Evolutionary conservation across 2,888 invertebrate genomes (phyloP).

Genomic region (Adineta ricciae): DNA sequence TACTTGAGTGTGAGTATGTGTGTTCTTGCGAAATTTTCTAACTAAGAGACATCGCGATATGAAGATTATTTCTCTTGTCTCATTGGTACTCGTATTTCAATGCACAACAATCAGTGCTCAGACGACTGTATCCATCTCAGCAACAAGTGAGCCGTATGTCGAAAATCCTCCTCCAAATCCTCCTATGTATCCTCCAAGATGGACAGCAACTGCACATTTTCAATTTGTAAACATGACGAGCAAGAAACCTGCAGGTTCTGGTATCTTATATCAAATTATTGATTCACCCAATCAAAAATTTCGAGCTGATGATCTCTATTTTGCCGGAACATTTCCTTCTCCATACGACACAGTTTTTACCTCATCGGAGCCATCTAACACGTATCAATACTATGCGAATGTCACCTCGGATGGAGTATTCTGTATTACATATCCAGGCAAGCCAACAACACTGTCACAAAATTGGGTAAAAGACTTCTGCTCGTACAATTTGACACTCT

Average conservation of each 20-base stretch:
- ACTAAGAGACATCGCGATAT: no score
- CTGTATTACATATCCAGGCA: background rate
- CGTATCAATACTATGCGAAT: background rate
- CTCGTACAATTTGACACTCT: background rate
- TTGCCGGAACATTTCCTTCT: background rate
- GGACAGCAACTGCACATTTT: constrained; percentile 8
- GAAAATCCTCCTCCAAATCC: background rate
- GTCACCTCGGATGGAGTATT: background rate
- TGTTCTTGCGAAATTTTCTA: no score
- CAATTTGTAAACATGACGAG: background rate
- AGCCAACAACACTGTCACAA: background rate
- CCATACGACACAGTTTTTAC: background rate
- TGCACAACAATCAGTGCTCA: background rate
- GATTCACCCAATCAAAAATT: background rate
- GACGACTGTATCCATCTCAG: background rate
- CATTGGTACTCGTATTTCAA: background rate
- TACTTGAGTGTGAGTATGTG: no score
- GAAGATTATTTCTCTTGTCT: background rate
- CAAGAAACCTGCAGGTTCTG: background rate
- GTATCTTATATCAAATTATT: background rate
- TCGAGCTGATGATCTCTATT: background rate
- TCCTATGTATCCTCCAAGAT: background rate
- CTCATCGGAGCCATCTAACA: background rate
- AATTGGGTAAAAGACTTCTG: background rate
- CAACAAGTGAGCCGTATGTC: no score